Evolutionary conservation across 1,140 invertebrate species (phyloP), one percentile per base, ranked within the genome.

Genomic region (Gryllus bimaculatus): DNA sequence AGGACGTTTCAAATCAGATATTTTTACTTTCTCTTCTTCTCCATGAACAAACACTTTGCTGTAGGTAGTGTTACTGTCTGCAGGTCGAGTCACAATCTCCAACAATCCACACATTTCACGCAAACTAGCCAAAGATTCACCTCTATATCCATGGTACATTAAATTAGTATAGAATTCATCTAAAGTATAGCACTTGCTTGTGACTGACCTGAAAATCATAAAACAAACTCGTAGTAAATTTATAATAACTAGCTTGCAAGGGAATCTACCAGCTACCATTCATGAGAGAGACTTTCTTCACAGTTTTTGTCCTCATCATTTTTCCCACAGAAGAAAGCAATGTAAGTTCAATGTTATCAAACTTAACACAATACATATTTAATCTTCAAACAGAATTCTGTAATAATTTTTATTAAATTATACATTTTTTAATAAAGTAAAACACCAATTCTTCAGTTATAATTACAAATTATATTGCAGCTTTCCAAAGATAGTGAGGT

Each of bases 81-180:
- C 80, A 77, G 84, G 79, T 78, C 87, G 86, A 18, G 90, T 88
- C n/a, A 84, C 87, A 80, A 93, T 88, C 81, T 87, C 88, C 47
- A 92, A 83, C 76, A 85, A 83, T 80, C 86, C 83, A 15, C 89
- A 88, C n/a, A 90, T 82, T 79, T 89, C 86, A 73, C 87, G 84
- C 21, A 92, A 87, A 83, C 88, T 92, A 12, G 91, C 88, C 73
- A 93, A 83, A 76, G 90, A 88, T 85, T 92, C 89, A n/a, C 91
- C 91, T 80, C 89, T 84, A 82, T 85, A 92, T 13, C 91, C 91
- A 87, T 89, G 91, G 79, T 86, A 86, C 81, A 85, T 86, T 5
- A 89, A 82, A 79, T 86, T 86, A 77, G 86, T 85, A 81, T 87
- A 84, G 8, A 91, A 83, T 78, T 89, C 87, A 77, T 83, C 81